Evolutionary conservation across 64 coral and sea anemone genomes (phyloP).

Genomic region (Porites australiensis): DNA sequence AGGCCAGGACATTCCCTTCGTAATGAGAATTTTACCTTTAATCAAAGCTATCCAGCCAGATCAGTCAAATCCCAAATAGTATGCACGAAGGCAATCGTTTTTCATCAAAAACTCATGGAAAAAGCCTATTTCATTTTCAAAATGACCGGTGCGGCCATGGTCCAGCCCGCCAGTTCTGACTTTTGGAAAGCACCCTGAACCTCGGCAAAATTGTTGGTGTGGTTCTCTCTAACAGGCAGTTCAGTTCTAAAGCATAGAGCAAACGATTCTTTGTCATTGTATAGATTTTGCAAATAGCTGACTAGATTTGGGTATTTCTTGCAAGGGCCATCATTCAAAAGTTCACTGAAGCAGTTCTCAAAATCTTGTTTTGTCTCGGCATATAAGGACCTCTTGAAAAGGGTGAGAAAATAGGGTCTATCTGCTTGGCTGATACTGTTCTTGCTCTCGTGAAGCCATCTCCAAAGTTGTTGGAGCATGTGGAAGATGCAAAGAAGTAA

Average conservation of each 20-base stretch:
- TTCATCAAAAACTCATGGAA: too few relatives aligned
- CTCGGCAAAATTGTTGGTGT: conserved; percentile 74
- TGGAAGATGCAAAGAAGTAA: conserved; percentile 67
- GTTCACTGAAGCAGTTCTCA: conserved; percentile 52
- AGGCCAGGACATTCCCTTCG: too few relatives aligned
- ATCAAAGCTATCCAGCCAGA: too few relatives aligned
- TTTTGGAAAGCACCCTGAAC: too few relatives aligned
- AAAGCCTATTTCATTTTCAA: too few relatives aligned
- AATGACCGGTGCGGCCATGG: too few relatives aligned
- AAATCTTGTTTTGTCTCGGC: conserved; percentile 46
- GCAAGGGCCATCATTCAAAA: conserved; percentile 52
- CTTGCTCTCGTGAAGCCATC: conserved; percentile 61
- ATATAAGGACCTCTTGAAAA: conserved; percentile 69
- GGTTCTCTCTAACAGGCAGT: conserved; percentile 51
- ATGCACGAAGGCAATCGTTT: too few relatives aligned
- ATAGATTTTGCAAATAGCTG: conserved; percentile 47
- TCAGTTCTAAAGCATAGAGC: conserved; percentile 67
- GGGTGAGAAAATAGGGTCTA: conserved; percentile 46
- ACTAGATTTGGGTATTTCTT: conserved; percentile 48
- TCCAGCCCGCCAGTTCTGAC: too few relatives aligned
- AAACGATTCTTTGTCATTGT: conserved; percentile 67
- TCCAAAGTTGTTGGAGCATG: conserved; percentile 72
- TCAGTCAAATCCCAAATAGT: too few relatives aligned
- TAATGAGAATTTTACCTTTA: too few relatives aligned
- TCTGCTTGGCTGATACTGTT: conserved; percentile 47